Evolutionary conservation across 2,888 invertebrate genomes (phyloP).

Genomic region (Sesia bembeciformis): DNA sequence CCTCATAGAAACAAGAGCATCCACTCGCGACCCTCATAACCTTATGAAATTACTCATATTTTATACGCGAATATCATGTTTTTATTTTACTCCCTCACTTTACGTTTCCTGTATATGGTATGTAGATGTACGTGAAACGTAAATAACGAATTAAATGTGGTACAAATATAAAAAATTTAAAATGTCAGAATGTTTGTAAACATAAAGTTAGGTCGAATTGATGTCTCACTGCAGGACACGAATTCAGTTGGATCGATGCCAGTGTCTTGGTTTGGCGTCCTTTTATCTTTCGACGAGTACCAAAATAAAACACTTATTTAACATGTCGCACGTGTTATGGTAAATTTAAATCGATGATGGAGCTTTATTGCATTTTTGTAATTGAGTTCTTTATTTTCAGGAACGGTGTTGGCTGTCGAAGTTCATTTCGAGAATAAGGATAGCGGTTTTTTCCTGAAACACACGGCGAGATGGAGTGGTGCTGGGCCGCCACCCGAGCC

Average conservation of each 20-base stretch:
- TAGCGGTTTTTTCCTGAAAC: conserved; percentile 92
- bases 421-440: conserved; percentile 94
- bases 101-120: not conserved
- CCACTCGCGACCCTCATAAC: conserved; percentile 15
- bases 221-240: conserved; percentile 35
- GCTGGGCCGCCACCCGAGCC: conserved; percentile 63
- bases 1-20: conserved; percentile 24
- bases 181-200: conserved; percentile 44
- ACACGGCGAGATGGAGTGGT: conserved; percentile 82
- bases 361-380: conserved; percentile 19
- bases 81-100: not conserved
- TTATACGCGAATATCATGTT: conserved; percentile 4
- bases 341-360: not conserved
- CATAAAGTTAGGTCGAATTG: conserved; percentile 30
- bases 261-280: conserved; percentile 32
- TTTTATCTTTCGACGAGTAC: conserved; percentile 48
- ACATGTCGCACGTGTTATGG: conserved; percentile 41
- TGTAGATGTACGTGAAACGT: no score
- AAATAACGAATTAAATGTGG: no score
- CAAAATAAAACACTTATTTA: conserved; percentile 49
- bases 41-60: conserved; percentile 11
- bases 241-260: conserved; percentile 52
- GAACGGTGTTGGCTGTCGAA: conserved; percentile 82
- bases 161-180: no score
- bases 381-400: conserved; percentile 68